phyloP scores from a whole-genome alignment of 2,888 invertebrate species.

The Thumatha senex region DNA sequence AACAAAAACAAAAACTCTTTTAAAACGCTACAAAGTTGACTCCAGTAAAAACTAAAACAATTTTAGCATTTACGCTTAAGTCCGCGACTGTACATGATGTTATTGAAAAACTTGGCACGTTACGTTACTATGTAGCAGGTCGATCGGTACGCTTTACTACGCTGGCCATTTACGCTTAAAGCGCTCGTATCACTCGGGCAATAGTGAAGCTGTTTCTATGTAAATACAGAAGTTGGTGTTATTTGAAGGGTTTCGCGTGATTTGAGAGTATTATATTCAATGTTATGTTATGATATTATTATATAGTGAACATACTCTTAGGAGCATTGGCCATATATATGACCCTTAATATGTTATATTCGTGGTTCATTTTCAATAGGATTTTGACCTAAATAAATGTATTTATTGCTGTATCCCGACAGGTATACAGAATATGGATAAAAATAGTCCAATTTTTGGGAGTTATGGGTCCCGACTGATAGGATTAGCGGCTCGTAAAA shows the following conservation, averaged over 20 bases:
- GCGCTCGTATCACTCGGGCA: slow-evolving; percentile 12
- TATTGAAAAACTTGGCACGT: slow-evolving; percentile 57
- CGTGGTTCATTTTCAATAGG: too few species aligned
- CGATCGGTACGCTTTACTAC: slow-evolving; percentile 15
- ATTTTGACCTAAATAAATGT: too few species aligned
- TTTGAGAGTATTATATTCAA: neutral
- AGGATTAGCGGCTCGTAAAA: too few species aligned
- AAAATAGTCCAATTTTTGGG: too few species aligned
- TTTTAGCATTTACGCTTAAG: slow-evolving; percentile 22
- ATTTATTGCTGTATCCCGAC: too few species aligned
- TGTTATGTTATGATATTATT: neutral
- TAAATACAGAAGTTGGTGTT: slow-evolving; percentile 14
- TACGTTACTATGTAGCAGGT: slow-evolving; percentile 34
- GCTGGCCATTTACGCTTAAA: slow-evolving; percentile 13
- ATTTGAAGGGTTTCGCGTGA: neutral
- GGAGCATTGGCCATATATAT: too few species aligned
- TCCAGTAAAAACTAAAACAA: slow-evolving; percentile 21
- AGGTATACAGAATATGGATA: too few species aligned
- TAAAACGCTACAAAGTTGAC: slow-evolving; percentile 11
- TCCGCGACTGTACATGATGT: slow-evolving; percentile 38
- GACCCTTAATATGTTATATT: too few species aligned
- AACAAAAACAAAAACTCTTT: too few species aligned
- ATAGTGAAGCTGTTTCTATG: slow-evolving; percentile 25
- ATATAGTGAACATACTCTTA: too few species aligned
- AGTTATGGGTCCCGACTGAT: too few species aligned